A percentile compares a stretch with the other conserved stretches of the same genome.
These are phyloP conservation scores for Orchesellides sinensis DNA, from an alignment of 2,888 invertebrate species.

Conservation along the genomic window DNA sequence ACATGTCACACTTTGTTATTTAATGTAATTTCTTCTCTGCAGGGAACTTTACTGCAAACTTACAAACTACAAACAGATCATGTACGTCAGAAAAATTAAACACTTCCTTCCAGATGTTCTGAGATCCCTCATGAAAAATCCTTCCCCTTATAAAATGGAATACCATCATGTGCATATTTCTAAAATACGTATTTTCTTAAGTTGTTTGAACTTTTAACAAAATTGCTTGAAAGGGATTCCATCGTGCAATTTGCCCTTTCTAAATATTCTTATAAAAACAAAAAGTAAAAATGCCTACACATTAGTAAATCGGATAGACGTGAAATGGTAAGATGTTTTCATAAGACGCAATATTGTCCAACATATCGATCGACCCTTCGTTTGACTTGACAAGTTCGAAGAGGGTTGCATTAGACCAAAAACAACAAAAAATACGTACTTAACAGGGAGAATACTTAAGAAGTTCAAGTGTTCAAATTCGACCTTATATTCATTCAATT, in stretches of 20 bases:
- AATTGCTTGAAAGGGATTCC: constrained; percentile 40
- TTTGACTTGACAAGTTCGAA: not conserved
- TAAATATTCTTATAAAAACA: constrained; percentile 36
- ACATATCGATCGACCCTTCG: constrained; percentile 21
- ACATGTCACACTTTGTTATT: no score
- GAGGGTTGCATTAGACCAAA: not conserved
- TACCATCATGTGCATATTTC: not conserved
- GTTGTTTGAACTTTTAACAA: constrained; percentile 53
- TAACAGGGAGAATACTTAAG: not conserved
- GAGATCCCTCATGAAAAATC: not conserved
- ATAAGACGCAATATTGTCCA: constrained; percentile 19
- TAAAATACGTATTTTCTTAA: constrained; percentile 39
- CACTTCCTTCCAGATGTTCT: constrained; percentile 41
- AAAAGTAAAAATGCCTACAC: constrained; percentile 15
- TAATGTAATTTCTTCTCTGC: no score
- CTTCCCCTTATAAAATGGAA: not conserved
- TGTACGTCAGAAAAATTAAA: constrained; percentile 29
- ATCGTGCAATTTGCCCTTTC: constrained; percentile 20
- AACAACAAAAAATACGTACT: not conserved
- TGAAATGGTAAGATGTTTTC: constrained; percentile 41
- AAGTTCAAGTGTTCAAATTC: not conserved
- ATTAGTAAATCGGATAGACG: constrained; percentile 11
- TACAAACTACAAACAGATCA: not conserved
- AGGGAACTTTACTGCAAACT: no score
- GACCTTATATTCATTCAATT: not conserved